Percentiles rank a stretch among this genome's conserved stretches.
phyloP scores from a whole-genome alignment of 2,888 invertebrate species.

The Azorinus chamasolen region DNA sequence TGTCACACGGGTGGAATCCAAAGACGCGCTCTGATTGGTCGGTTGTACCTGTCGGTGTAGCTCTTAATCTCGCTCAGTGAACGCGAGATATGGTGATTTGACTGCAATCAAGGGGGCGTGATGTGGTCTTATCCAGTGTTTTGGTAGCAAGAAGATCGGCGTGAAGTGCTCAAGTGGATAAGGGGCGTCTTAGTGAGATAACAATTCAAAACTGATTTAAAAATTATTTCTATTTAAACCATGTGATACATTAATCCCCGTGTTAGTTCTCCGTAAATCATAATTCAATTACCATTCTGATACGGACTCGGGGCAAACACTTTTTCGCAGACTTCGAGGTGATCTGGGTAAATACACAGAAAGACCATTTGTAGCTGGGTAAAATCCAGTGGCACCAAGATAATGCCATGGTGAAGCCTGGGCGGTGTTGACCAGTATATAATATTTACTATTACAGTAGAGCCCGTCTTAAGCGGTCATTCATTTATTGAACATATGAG shows the following conservation, averaged over 20 bases:
- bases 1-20: conserved; percentile 56
- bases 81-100: conserved; percentile 46
- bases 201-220: conserved; percentile 48
- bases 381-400: too few relatives aligned
- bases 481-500: too few relatives aligned
- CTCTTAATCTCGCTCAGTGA: conserved; percentile 11
- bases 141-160: conserved; percentile 53
- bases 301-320: too few relatives aligned
- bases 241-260: conserved; percentile 46
- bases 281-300: too few relatives aligned
- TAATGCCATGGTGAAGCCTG: too few relatives aligned
- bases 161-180: conserved; percentile 53
- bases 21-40: conserved; percentile 43
- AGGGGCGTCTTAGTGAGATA: conserved; percentile 45
- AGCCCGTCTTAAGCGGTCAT: too few relatives aligned
- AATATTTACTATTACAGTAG: too few relatives aligned
- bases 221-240: conserved; percentile 52
- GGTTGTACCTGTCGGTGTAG: conserved; percentile 19
- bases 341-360: too few relatives aligned
- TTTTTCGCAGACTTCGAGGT: too few relatives aligned
- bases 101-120: conserved; percentile 42
- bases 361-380: too few relatives aligned
- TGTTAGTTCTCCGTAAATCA: too few relatives aligned
- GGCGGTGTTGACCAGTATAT: too few relatives aligned
- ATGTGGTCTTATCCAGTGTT: conserved; percentile 59